Evolutionary conservation across 2,113 vertebrate species (phyloP), one percentile per base, ranked within the genome.

Genomic region (Elgaria multicarinata): DNA sequence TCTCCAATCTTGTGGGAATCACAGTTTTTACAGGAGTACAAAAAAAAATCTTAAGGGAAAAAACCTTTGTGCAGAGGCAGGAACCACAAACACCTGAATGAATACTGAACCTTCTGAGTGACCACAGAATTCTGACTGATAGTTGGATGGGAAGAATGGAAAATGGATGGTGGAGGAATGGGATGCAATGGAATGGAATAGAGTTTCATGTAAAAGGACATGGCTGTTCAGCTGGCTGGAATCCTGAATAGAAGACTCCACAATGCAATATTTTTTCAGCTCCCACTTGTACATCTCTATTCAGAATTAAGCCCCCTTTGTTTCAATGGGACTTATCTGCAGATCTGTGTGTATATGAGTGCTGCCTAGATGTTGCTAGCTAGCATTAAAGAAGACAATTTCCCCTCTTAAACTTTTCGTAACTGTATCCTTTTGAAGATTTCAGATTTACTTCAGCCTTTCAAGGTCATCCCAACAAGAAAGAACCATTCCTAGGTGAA

Each of bases 401-500:
- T 79, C 66, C 91, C 90, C n/a, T 66, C 71, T 14, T 28, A n/a
- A 67, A 79, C 14, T 89, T 91, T 93, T 93, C 91, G 67, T 86
- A 84, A 83, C 69, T 90, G 78, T 39, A 0, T 85, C 53, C 36
- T 92, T 89, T 91, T 55, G 83, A 64, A 92, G 53, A 72, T 87
- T 76, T 91, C 42, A 84, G 53, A 89, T 91, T 92, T 92, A 86
- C 79, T 86, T 83, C 46, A 90, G 44, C 13, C 31, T 96, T 93
- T 93, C 18, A 0, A 72, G 86, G 85, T 91, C 20, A 91, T 31
- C 50, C 12, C 85, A 74, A 89, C 55, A 90, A 92, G 69, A 72
- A 92, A 89, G 76, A 84, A 94, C 31, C 55, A 85, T 58, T 87
- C n/a, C 88, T 74, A 66, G 39, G 9, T 82, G 62, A 85, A 62